Conservation (phyloP, 2,113 vertebrate genomes). For the Scatophagus argus region DNA sequence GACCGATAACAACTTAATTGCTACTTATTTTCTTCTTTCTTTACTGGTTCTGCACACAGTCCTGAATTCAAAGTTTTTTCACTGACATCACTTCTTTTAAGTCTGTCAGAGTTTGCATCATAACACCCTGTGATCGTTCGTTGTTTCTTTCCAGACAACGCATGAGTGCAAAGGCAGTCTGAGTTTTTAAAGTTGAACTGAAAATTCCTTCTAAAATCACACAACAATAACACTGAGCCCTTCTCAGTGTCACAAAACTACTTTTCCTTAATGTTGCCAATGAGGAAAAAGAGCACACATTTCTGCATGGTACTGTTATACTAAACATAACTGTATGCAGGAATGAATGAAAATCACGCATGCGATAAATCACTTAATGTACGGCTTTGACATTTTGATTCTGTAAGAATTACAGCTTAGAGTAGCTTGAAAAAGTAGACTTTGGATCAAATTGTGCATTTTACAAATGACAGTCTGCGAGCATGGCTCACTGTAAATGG, state of each 20-base stretch:
- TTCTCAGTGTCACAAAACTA: conserved; percentile 11
- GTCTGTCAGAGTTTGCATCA: conserved; percentile 22
- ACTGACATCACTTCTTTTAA: conserved; percentile 33
- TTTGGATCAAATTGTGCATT: conserved; percentile 39
- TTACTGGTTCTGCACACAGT: conserved; percentile 18
- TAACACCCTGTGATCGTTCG: conserved; percentile 27
- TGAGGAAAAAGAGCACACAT: not conserved
- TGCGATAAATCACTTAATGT: not conserved
- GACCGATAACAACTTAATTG: conserved; percentile 62
- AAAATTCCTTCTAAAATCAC: conserved; percentile 6
- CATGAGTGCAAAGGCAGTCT: not conserved
- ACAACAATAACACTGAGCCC: conserved; percentile 2
- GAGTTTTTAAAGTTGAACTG: conserved; percentile 15
- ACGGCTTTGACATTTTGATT: not conserved
- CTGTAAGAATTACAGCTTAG: conserved; percentile 1
- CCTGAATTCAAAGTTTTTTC: conserved; percentile 9
- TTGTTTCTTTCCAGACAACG: conserved; percentile 43
- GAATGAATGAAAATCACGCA: not conserved
- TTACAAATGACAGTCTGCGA: conserved; percentile 47
- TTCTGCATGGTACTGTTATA: not conserved
- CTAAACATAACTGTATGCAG: not conserved
- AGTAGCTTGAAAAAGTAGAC: conserved; percentile 21
- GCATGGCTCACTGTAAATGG: conserved; percentile 53
- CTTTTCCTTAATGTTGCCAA: not conserved
- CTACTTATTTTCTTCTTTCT: conserved; percentile 43